These are phyloP conservation scores for Anarsia innoxiella DNA, from an alignment of 2,888 invertebrate species.

Conservation along the genomic window DNA sequence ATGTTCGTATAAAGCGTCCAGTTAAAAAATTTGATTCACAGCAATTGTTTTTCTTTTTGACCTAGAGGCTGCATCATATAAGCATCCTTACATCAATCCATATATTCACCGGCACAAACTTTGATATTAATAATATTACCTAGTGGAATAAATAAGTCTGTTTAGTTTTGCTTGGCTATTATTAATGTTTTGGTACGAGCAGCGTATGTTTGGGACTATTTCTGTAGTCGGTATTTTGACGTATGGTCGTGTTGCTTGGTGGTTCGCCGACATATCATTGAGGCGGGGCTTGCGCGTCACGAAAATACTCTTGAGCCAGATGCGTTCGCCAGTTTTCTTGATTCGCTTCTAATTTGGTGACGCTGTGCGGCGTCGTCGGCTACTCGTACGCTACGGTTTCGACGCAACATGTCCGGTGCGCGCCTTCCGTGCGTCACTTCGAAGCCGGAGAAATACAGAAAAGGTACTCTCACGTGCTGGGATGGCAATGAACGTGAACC, in stretches of 20 bases:
- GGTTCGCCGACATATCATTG: constrained; percentile 37
- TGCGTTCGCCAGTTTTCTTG: constrained; percentile 39
- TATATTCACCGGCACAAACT: no score
- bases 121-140: no score
- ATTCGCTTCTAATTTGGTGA: constrained; percentile 71
- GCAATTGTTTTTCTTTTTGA: no score
- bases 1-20: no score
- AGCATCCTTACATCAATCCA: no score
- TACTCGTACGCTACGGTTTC: constrained; percentile 17
- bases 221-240: constrained; percentile 38
- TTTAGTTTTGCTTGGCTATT: constrained; percentile 22
- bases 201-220: constrained; percentile 35
- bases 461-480: constrained; percentile 24
- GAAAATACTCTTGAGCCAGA: constrained; percentile 37
- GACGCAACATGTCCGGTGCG: constrained; percentile 20
- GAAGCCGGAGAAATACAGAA: constrained; percentile 17
- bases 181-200: constrained; percentile 23
- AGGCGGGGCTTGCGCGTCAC: constrained; percentile 63
- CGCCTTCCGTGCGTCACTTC: constrained; percentile 29
- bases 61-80: no score
- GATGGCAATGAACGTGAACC: constrained; percentile 33
- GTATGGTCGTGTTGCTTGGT: constrained; percentile 37
- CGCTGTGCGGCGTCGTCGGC: constrained; percentile 33
- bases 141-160: constrained; percentile 12
- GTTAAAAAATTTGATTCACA: no score